Evolutionary conservation across 2,113 vertebrate genomes (phyloP), one percentile per base, ranked within the genome.

Genomic region (Dipodomys ordii): DNA sequence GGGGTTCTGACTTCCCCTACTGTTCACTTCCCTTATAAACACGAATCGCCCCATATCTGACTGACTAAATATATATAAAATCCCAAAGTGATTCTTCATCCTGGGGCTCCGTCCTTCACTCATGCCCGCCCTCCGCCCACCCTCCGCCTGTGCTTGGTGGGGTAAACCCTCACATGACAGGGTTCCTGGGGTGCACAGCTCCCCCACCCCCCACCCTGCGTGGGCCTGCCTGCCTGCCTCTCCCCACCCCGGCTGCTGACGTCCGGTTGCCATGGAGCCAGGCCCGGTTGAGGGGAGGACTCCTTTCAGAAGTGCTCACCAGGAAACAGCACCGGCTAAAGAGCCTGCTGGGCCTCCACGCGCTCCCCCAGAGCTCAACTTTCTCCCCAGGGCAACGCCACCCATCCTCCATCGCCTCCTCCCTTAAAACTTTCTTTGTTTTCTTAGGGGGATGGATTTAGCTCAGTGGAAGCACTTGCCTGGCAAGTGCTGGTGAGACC

Each of bases 251-350:
- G 10, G 49, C 72, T 82, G 93, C 96, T 97, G 98, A 98, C 95
- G 97, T 96, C 97, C 49, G 30, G 98, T 99, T 97, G 96, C 98
- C 96, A 98, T 98, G 98, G 98, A 90, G 96, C 98, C 97, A 83
- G 13, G 97, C 32, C 96, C 92, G 94, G 96, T 60, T 85, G 87
- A 96, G 98, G 96, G 96, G 98, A 97, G 95, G 97, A 97, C 97
- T 98, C 92, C 96, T 97, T 97, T 97, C 96, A 96, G 73, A 92
- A n/a, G 30, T 44, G 22, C 98, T 99, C 97, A 96, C 98, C 97
- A 98, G 95, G 98, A 97, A 98, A 97, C 97, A 97, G 98, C 92
- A 92, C 76, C 89, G 39, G 39, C 39, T 39, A 39, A 39, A 39
- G 39, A 39, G 4, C 39, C 39, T 39, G 39, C 39, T 39, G 39